Base-by-base conservation (phyloP, 64 coral and sea anemone genomes). In the Pocillopora verrucosa region DNA sequence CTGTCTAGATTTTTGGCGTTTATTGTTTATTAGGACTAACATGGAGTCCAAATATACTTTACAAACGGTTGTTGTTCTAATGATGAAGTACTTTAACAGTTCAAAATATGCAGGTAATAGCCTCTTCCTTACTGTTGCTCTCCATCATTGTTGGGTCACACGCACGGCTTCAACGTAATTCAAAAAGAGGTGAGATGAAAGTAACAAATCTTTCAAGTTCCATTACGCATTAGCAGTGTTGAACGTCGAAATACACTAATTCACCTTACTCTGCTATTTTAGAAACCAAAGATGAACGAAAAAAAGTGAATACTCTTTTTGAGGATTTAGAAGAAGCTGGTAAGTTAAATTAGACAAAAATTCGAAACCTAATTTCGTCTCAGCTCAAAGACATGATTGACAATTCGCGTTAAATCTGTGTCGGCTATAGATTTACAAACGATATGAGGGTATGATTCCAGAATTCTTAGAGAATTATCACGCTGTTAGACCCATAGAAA, bases 261-360 rank as follows among this genome's bases (percentile, higher is more conserved):
- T 30, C 9, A 24, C 9, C 25, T 70, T 4, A 11, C 25, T 10
- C 1, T 5, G 22, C 25, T 20, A 25, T 24, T 68, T 41, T 68
- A 84, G 80, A 35, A 84, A 38, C 10, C 38, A 77, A 77, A 11
- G 37, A 70, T 19, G 64, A 85, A 56, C 64, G 24, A 72, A 51
- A 72, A 13, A 58, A 22, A 57, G 16, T 56, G 82, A n/a, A 85
- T 22, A 85, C 72, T 63, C 72, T 65, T 16, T 25, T 85, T 24
- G n/a, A 85, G 72, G 82, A 85, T 72, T 67, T 85, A 69, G 36
- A 11, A 14, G 82, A 85, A 85, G 65, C 36, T 41, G 82, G 65
- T 85, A 85, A 85, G 22, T 13, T 70, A 1, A 9, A n/a, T 70
- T 0, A 51, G 41, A 51, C 41, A 51, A 51, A 30, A 51, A 51